A percentile compares a stretch with the other conserved stretches of the same genome.
phyloP scores from a whole-genome alignment of 2,113 vertebrate genomes.

The Chelonoidis abingdonii region DNA sequence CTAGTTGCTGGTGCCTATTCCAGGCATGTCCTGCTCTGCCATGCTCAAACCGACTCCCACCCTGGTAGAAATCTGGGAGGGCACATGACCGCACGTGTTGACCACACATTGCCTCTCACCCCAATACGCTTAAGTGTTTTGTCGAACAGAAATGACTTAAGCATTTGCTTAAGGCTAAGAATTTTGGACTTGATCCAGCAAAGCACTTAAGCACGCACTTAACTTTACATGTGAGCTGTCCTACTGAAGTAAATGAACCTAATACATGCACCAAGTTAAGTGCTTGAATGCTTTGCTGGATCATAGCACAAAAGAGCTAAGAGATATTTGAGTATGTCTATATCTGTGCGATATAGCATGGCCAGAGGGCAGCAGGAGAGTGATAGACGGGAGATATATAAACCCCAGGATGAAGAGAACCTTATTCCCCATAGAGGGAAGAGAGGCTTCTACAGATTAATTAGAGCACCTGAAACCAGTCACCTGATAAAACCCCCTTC shows the following conservation, averaged over 20 bases:
- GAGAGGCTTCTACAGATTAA: no score
- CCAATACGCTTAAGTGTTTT: neutral
- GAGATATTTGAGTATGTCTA: neutral
- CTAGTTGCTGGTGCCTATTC: neutral
- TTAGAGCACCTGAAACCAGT: no score
- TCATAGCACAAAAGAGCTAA: neutral
- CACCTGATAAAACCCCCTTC: no score
- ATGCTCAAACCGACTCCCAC: neutral
- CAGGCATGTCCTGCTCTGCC: neutral
- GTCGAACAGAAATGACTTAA: neutral
- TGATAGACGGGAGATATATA: no score
- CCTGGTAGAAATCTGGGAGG: no score
- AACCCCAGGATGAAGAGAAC: no score
- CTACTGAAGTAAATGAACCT: neutral
- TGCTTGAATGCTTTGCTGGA: constrained; percentile 1
- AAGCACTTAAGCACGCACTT: constrained; percentile 16
- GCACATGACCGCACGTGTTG: neutral
- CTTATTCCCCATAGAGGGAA: no score
- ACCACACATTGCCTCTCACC: neutral
- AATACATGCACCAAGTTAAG: neutral
- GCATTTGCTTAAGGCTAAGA: neutral
- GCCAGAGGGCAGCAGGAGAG: no score
- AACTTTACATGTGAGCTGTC: neutral
- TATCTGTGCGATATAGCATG: no score
- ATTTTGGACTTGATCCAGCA: constrained; percentile 1